Evolutionary conservation across 1,140 invertebrate species (phyloP), one percentile per base, ranked within the genome.

Genomic region (Arion vulgaris): DNA sequence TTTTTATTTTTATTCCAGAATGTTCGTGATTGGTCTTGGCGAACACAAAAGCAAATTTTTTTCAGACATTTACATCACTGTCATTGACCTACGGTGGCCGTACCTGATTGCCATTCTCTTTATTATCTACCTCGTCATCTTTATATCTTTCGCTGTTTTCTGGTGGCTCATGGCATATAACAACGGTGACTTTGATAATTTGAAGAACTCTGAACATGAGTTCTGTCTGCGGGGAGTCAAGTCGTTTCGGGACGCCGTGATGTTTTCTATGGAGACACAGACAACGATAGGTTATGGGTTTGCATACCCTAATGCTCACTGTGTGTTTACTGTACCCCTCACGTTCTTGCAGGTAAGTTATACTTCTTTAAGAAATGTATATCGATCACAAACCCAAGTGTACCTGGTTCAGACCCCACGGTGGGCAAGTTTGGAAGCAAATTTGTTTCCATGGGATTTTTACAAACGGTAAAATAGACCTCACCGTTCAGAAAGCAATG

Each of bases 101-200:
- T 99, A 97, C 96, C 98, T 97, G 0, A 92, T 99, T n/a, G 93
- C 98, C 41, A 96, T 97, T 69, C 98, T 99, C 90, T 96, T 96
- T 0, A 93, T 98, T 86, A 96, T 96, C 49, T 99, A 99, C 90
- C 94, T 99, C 38, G 91, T 98, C 0, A 96, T 96, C 0, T 99
- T 98, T 97, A 92, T 98, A 4, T 93, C 95, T 9, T 99, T 99
- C 91, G 97, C 97, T 0, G 93, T 96, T 7, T 94, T 99, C 77
- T 99, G 98, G 97, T 99, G 96, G 95, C 92, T 98, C 36, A 97
- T 99, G 82, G 94, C 96, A 15, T 97, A 96, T 91, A 96, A 96
- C 11, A 98, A 99, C 91, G 98, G 97, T 0, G 98, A 99, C 91
- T 88, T 91, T 57, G 89, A 88, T 51, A 95, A 97, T 88, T 86